Base-by-base conservation (phyloP, 2,888 invertebrate species). In the Dryobota labecula region DNA sequence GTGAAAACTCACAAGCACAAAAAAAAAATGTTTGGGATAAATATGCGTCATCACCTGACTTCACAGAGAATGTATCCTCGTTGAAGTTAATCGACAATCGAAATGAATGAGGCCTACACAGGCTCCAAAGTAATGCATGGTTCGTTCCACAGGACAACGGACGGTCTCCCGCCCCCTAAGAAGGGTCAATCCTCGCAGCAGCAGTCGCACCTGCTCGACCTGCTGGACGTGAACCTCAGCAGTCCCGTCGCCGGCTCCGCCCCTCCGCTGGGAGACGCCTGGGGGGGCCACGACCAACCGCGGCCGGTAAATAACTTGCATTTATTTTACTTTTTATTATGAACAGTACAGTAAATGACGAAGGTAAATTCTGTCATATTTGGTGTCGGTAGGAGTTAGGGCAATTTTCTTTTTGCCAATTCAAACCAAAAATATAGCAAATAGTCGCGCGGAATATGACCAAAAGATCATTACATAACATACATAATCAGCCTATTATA, bases 131-230 rank as follows among this genome's bases (percentile, higher is more conserved):
- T 33, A 18, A 61, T n/a, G 0, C 27, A 5, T 15, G 0, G 20
- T 30, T 0, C 8, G 0, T 38, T 49, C 0, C 2, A 0, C 74
- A 82, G 84, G 30, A 79, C 82, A 4, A 41, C 79, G 0, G 81
- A 79, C 41, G 87, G 86, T 0, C 62, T 78, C 0, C 80, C 81
- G 2, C 66, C 78, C 0, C 74, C 81, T 27, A 80, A 80, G 62
- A 76, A 81, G 61, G 45, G 70, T 7, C 41, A 69, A 4, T 43
- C 76, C 0, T 51, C 84, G 1, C 73, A 68, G 30, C 84, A 72
- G 20, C 97, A 96, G 90, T 98, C 98, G 84, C 98, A 98, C 92
- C 96, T 98, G 93, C 96, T 98, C 75, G 98, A 98, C 94, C 95
- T 98, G 89, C 94, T 98, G 87, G 98, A 98, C 91, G 98, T 98